Evolutionary conservation across 2,797 vertebrate genomes (phyloP).

Genomic region (Orientallactaga sibirica): DNA sequence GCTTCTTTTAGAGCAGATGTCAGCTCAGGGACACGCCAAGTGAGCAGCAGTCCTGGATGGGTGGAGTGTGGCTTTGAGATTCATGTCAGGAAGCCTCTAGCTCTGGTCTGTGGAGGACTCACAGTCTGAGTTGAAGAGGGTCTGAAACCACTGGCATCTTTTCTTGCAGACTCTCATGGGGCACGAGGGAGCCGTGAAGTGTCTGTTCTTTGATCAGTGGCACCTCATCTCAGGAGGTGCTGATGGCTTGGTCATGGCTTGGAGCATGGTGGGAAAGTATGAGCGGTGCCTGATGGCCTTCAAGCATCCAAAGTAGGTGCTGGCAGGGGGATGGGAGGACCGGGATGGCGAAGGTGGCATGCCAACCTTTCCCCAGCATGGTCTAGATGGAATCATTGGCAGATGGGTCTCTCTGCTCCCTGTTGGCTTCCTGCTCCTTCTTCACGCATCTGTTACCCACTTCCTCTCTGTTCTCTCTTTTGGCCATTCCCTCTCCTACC

Average conservation of each 20-base stretch:
- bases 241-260: constrained; percentile 91
- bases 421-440: not conserved
- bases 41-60: not conserved
- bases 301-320: constrained; percentile 92
- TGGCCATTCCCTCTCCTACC: not conserved
- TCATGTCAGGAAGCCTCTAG: not conserved
- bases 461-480: not conserved
- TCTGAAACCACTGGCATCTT: constrained; percentile 10
- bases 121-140: not conserved
- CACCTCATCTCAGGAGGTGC: constrained; percentile 92
- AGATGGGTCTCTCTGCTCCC: not conserved
- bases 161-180: constrained; percentile 88
- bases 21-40: not conserved
- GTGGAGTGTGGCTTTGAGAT: not conserved
- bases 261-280: constrained; percentile 90
- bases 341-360: rapidly evolving
- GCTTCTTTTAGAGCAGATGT: not conserved
- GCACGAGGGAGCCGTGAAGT: constrained; percentile 91
- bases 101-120: not conserved
- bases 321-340: not conserved
- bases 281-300: constrained; percentile 90
- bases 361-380: rapidly evolving
- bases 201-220: constrained; percentile 92
- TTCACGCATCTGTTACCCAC: not conserved
- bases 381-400: not conserved